Base-by-base conservation (phyloP, 2,797 vertebrate genomes). In the Takifugu ocellatus region DNA sequence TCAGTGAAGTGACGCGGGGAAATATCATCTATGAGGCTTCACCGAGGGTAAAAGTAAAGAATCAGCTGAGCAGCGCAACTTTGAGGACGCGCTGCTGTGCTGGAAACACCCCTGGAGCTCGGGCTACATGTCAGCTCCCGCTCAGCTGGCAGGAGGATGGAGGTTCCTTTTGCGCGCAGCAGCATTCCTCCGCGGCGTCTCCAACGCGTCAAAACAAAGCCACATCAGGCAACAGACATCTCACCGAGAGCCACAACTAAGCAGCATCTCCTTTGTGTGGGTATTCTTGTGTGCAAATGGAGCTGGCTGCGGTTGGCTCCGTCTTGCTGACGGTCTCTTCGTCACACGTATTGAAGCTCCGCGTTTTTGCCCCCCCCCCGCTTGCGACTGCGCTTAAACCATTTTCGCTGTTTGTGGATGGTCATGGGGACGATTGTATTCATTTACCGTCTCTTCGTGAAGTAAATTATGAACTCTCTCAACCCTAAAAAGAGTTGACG, bases 231-330 rank as follows among this genome's bases (percentile, higher is more conserved):
- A 33, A 11, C 49, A 60, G 27, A 50, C 66, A 76, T 67, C 64
- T 67, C 66, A 47, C 50, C 49, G 56, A 67, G 66, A 75, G 74
- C 58, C 70, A 63, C 61, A n/a, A 51, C 57, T 61, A 82, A 77
- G 73, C 83, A 44, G 72, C 63, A 63, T 63, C 66, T 75, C 70
- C 16, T 45, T 63, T 65, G 76, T 72, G 15, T 39, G 77, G 69
- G 68, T 76, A 68, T 74, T 78, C 77, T 75, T 68, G 79, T 87
- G 81, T 69, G 79, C 79, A 63, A 58, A 85, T 86, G 88, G 86
- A 76, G 88, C 79, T 53, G 68, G 76, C 74, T 78, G 78, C 83
- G 87, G 80, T 88, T 87, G 84, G 89, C 79, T 84, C 74, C 59
- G 73, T 71, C 51, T 77, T 58, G 76, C 79, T 86, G 83, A 89